Evolutionary conservation across 1,140 invertebrate species (phyloP), one percentile per base, ranked within the genome.

Genomic region (Asobara japonica): DNA sequence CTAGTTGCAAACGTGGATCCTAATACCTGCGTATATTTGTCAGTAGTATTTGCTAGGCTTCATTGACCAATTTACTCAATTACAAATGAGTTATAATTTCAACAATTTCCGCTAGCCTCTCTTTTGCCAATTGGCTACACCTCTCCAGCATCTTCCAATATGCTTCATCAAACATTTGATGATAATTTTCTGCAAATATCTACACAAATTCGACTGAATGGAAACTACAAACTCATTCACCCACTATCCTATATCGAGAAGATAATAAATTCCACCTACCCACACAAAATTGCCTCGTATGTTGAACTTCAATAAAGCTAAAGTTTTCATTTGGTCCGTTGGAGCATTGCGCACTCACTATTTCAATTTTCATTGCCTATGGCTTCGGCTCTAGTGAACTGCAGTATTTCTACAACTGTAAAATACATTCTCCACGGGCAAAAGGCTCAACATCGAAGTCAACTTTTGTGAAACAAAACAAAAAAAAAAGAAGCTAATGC

Each of bases 1-100:
- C 41, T 51, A 67, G 62, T 67, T 67, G 38, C 65, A 67, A 67
- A 62, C 60, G 60, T 62, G 60, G 60, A 62, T 62, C 31, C 60
- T 62, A 29, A 62, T 62, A 16, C 13, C n/a, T 11, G 29, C 27
- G 60, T 62, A 62, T 56, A 56, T 62, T 62, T 62, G 60, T 62
- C 60, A 31, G 11, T 22, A 18, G 22, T 18, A 27, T 18, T 56
- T 27, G 18, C 10, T 56, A 56, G 20, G 25, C 51, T 18, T 27
- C 51, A 36, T 36, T 11, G 4, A 22, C 6, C 22, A 56, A 56
- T 25, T 56, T 27, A 56, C n/a, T 56, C 11, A 56, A 56, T 56
- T 25, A 45, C 4, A 36, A 36, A 6, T 36, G 31, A 36, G 31
- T 6, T 6, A 6, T 6, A 36, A 36, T 6, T 36, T 36, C 31